Conservation (phyloP, 2,797 vertebrate genomes). For the Pipistrellus nathusii region DNA sequence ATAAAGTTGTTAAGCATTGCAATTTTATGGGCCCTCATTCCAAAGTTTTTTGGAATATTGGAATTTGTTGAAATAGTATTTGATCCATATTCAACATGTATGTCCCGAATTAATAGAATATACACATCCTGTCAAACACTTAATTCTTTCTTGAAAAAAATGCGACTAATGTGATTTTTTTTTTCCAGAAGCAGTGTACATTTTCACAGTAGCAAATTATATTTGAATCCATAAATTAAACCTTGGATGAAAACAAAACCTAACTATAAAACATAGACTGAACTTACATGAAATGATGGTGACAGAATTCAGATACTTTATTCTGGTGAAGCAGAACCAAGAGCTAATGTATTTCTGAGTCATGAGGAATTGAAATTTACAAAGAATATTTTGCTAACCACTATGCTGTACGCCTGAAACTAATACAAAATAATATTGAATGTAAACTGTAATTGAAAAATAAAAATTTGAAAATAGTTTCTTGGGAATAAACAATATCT, state of each 20-base stretch:
- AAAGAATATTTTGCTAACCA: constrained; percentile 41
- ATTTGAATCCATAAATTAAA: constrained; percentile 41
- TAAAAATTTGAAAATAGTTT: background rate
- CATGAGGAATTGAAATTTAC: constrained; percentile 60
- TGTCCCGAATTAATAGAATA: background rate
- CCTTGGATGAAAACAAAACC: background rate
- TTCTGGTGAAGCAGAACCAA: constrained; percentile 52
- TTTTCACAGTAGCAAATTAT: constrained; percentile 43
- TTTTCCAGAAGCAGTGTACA: background rate
- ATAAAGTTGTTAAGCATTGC: constrained; percentile 44
- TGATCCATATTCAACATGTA: constrained; percentile 26
- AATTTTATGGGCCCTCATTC: constrained; percentile 18
- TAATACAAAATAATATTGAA: background rate
- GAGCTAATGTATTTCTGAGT: constrained; percentile 43
- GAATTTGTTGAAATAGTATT: constrained; percentile 51
- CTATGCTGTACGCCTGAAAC: background rate
- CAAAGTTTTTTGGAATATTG: constrained; percentile 50
- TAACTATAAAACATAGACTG: constrained; percentile 51
- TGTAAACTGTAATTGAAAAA: background rate
- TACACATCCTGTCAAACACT: background rate
- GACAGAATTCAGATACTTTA: constrained; percentile 33
- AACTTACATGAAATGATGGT: constrained; percentile 15
- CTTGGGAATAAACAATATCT: background rate
- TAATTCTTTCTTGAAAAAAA: constrained; percentile 32
- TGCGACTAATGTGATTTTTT: constrained; percentile 43